phyloP scores from a whole-genome alignment of 2,113 vertebrate genomes.

The Raphicerus campestris region DNA sequence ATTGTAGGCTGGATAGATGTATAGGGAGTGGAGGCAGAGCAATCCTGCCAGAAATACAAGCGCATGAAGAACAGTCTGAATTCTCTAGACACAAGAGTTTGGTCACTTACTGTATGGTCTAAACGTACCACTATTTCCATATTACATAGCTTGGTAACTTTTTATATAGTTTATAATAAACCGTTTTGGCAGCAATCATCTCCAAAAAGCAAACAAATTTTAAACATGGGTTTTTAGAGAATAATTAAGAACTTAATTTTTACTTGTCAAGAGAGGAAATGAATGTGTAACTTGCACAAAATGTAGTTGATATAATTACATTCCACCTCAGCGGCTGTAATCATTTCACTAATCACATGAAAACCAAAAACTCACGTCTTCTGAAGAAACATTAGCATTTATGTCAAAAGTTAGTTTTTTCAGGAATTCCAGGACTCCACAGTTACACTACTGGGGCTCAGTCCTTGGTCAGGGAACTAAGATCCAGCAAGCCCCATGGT shows the following conservation, averaged over 20 bases:
- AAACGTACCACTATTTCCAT: not conserved
- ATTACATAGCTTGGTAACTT: not conserved
- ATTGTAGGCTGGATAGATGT: not conserved
- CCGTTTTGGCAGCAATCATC: not conserved
- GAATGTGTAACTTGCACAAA: not conserved
- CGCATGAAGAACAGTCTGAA: not conserved
- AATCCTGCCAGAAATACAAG: not conserved
- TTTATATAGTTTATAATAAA: not conserved
- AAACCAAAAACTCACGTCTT: not conserved
- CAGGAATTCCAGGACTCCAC: not conserved
- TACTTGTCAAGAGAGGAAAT: not conserved
- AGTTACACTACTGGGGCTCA: not conserved
- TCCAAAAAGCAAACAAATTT: not conserved
- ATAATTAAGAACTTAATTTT: not conserved
- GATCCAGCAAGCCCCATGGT: not conserved
- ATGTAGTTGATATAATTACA: not conserved
- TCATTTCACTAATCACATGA: not conserved
- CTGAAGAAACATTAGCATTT: not conserved
- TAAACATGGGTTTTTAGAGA: not conserved
- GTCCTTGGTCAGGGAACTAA: not conserved
- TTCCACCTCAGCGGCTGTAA: not conserved
- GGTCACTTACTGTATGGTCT: not conserved
- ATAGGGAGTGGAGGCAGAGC: not conserved
- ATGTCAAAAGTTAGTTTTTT: not conserved
- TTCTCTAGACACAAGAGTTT: not conserved